Percentiles rank a stretch among this genome's conserved stretches.
Evolutionary conservation across 2,888 invertebrate species (phyloP).

Genomic region (Himalopsyche japonica): DNA sequence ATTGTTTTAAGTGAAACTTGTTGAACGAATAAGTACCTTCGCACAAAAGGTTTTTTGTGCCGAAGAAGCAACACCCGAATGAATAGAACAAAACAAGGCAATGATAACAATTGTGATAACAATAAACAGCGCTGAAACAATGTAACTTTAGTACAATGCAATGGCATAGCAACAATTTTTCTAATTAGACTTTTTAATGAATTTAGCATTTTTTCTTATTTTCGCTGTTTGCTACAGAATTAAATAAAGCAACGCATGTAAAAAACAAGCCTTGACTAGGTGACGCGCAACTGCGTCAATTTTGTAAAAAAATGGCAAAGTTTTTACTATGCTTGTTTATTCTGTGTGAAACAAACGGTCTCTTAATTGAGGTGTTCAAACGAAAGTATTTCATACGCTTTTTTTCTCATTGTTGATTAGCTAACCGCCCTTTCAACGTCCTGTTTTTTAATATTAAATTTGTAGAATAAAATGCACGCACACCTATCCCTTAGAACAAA

Average conservation of each 20-base stretch:
- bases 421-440: too few species aligned
- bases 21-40: background rate
- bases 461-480: too few species aligned
- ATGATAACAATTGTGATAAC: background rate
- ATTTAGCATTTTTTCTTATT: background rate
- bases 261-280: background rate
- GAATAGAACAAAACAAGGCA: background rate
- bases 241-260: background rate
- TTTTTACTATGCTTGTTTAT: too few species aligned
- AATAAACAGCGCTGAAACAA: background rate
- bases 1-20: background rate
- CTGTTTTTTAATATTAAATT: too few species aligned
- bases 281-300: too few species aligned
- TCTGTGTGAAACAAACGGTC: too few species aligned
- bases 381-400: too few species aligned
- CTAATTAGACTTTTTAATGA: background rate
- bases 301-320: too few species aligned
- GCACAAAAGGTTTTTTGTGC: background rate
- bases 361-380: too few species aligned
- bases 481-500: too few species aligned
- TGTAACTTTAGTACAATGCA: background rate
- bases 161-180: background rate
- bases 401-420: too few species aligned
- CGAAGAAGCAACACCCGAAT: background rate
- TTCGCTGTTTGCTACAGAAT: background rate